These are phyloP conservation scores for Parambassis ranga DNA, from an alignment of 2,797 vertebrate species.

Conservation along the genomic window DNA sequence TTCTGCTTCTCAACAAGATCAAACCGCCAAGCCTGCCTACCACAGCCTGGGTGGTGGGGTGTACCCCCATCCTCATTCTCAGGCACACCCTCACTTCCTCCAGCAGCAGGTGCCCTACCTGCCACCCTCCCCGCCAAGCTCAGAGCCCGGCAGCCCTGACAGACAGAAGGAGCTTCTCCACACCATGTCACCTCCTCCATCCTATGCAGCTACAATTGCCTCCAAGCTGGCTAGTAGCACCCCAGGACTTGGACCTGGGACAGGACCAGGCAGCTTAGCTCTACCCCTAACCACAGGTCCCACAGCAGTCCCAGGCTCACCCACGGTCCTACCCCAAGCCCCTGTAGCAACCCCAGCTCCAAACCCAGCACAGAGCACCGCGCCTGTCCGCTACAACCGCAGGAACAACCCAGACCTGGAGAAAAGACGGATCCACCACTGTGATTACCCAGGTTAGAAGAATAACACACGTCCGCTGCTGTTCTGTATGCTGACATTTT, in stretches of 20 bases:
- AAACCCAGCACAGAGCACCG: conserved; percentile 62
- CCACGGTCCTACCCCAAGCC: conserved; percentile 41
- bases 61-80: conserved; percentile 82
- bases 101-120: conserved; percentile 88
- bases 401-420: conserved; percentile 98
- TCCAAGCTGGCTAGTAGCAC: conserved; percentile 86
- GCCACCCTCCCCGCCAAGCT: conserved; percentile 95
- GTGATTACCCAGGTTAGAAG: conserved; percentile 92
- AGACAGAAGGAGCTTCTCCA: conserved; percentile 95
- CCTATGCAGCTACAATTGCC: conserved; percentile 94
- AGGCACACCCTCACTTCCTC: conserved; percentile 77
- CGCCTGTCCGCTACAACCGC: conserved; percentile 92
- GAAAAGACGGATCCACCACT: conserved; percentile 97
- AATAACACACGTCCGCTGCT: not conserved
- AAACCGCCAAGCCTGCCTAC: conserved; percentile 88
- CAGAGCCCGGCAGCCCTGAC: conserved; percentile 96
- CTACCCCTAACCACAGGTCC: conserved; percentile 46
- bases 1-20: conserved; percentile 73
- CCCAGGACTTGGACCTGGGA: conserved; percentile 62
- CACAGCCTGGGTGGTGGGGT: conserved; percentile 81
- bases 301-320: conserved; percentile 39
- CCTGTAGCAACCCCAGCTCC: conserved; percentile 28
- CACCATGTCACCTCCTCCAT: conserved; percentile 94
- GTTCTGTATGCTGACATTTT: not conserved
- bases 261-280: conserved; percentile 39